Evolutionary conservation across 2,888 invertebrate species (phyloP).

Genomic region (Epinotia brunnichana): DNA sequence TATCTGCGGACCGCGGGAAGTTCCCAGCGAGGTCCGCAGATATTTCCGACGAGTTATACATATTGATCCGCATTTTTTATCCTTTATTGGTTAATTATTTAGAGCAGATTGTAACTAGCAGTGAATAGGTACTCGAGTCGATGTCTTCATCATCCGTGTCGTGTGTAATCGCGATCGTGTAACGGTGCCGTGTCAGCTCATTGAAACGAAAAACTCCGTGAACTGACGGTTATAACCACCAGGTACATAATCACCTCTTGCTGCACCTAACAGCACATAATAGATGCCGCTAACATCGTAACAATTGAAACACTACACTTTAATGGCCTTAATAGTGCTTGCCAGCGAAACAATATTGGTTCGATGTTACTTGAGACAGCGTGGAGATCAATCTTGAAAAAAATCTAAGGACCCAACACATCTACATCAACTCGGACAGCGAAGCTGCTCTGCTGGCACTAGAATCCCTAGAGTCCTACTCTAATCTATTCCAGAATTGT

Average conservation of each 20-base stretch:
- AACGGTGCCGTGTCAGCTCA: slow-evolving; percentile 68
- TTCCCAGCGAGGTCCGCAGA: too few species aligned
- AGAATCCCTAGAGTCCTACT: too few species aligned
- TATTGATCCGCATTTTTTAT: neutral
- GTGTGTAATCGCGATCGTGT: slow-evolving; percentile 60
- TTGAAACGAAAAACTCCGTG: slow-evolving; percentile 63
- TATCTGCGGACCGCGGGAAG: too few species aligned
- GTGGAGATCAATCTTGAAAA: too few species aligned
- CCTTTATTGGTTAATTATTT: slow-evolving; percentile 11
- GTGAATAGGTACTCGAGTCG: slow-evolving; percentile 19
- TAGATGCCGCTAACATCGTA: slow-evolving; percentile 16
- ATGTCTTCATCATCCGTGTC: slow-evolving; percentile 51
- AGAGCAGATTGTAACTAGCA: slow-evolving; percentile 3
- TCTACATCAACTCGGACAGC: too few species aligned
- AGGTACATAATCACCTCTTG: slow-evolving; percentile 48
- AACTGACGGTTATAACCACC: slow-evolving; percentile 61
- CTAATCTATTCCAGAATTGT: too few species aligned
- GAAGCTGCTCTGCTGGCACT: too few species aligned
- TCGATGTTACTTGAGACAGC: slow-evolving; percentile 11
- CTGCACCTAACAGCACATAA: slow-evolving; percentile 31
- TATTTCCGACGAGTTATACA: too few species aligned
- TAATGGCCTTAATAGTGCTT: slow-evolving; percentile 24
- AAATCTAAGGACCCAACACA: too few species aligned
- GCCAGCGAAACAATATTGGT: neutral
- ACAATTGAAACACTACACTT: slow-evolving; percentile 27